These are phyloP conservation scores for Muscicapa adusta DNA, from an alignment of 2,113 vertebrate species.

Conservation along the genomic window DNA sequence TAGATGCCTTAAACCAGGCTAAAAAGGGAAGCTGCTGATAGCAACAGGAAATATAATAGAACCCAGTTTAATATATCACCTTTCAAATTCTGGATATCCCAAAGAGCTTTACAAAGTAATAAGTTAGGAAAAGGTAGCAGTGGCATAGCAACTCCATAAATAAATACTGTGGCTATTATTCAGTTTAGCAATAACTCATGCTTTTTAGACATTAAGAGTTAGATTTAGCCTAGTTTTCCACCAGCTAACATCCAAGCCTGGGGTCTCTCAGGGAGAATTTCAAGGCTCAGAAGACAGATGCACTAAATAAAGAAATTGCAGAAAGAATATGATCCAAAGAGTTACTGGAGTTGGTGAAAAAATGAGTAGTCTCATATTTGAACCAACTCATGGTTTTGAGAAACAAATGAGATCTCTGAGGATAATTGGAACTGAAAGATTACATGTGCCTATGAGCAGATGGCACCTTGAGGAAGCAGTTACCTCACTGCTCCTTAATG, in stretches of 20 bases:
- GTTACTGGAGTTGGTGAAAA: not conserved
- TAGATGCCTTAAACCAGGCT: not conserved
- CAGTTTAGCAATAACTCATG: slow-evolving; percentile 18
- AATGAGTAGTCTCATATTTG: not conserved
- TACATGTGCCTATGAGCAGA: not conserved
- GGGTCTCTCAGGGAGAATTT: not conserved
- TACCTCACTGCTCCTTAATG: slow-evolving; percentile 25
- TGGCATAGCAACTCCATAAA: slow-evolving; percentile 8
- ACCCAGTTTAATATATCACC: slow-evolving; percentile 27
- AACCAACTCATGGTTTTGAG: not conserved
- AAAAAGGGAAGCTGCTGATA: slow-evolving; percentile 28
- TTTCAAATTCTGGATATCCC: slow-evolving; percentile 37
- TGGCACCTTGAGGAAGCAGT: not conserved
- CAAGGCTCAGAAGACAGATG: not conserved
- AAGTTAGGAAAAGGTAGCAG: slow-evolving; percentile 18
- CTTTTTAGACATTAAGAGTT: slow-evolving; percentile 10
- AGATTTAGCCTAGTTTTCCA: slow-evolving; percentile 24
- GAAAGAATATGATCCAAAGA: not conserved
- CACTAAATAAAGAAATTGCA: not conserved
- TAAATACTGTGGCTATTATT: slow-evolving; percentile 23
- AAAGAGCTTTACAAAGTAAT: slow-evolving; percentile 45
- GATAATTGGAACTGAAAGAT: slow-evolving; percentile 29
- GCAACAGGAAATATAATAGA: slow-evolving; percentile 37
- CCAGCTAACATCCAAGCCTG: not conserved
- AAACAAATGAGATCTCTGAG: not conserved